Evolutionary conservation across 2,113 vertebrate genomes (phyloP).

Genomic region (Strigops habroptila): DNA sequence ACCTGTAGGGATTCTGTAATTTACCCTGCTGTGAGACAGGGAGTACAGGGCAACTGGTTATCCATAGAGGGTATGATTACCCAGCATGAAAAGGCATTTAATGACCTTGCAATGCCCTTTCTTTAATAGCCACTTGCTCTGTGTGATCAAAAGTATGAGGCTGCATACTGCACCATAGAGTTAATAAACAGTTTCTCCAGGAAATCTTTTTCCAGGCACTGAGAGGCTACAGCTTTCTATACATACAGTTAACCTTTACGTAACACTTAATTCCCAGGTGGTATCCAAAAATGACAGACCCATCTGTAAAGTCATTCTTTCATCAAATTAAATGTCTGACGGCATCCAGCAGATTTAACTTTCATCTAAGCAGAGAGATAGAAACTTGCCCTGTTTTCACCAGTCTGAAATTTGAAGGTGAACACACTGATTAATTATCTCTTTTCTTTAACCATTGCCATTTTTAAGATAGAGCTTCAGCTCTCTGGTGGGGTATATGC

Average conservation of each 20-base stretch:
- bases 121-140: not conserved
- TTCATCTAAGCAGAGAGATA: not conserved
- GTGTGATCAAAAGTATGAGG: not conserved
- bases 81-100: not conserved
- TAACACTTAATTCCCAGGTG: slow-evolving; percentile 31
- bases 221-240: not conserved
- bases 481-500: not conserved
- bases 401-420: slow-evolving; percentile 38
- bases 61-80: not conserved
- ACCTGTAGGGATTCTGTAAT: not conserved
- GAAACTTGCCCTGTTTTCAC: slow-evolving; percentile 1
- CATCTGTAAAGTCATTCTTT: slow-evolving; percentile 11
- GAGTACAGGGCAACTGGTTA: not conserved
- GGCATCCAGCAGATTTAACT: slow-evolving; percentile 26
- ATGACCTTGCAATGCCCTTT: not conserved
- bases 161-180: not conserved
- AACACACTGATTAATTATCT: slow-evolving; percentile 56
- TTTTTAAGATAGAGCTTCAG: slow-evolving; percentile 54
- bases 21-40: not conserved
- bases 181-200: slow-evolving; percentile 46
- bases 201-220: not conserved
- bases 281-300: not conserved
- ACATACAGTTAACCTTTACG: slow-evolving; percentile 2
- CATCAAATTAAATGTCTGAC: slow-evolving; percentile 17
- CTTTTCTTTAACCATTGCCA: slow-evolving; percentile 50